phyloP scores from a whole-genome alignment of 1,140 invertebrate genomes.

The Pomacea maculata region DNA sequence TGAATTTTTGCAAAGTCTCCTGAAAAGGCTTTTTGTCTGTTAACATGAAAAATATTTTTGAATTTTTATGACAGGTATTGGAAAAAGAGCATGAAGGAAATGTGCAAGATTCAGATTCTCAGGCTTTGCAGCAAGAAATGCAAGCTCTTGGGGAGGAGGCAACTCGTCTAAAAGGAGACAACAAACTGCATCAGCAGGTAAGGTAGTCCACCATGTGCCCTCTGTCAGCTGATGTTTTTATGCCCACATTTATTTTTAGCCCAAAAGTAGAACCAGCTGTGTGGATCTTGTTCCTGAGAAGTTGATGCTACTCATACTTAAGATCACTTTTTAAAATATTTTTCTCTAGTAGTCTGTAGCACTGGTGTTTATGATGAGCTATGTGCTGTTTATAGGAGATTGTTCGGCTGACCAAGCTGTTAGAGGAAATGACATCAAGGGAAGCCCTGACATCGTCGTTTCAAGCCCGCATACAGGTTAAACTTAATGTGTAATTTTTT shows the following conservation, averaged over 20 bases:
- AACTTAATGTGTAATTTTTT: background rate
- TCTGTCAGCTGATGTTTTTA: too few relatives aligned
- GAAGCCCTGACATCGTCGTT: slow-evolving; percentile 37
- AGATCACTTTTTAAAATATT: too few relatives aligned
- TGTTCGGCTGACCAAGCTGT: slow-evolving; percentile 42
- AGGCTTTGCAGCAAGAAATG: slow-evolving; percentile 37
- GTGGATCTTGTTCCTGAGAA: too few relatives aligned
- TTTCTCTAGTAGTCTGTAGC: too few relatives aligned
- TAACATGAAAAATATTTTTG: background rate
- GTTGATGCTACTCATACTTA: too few relatives aligned
- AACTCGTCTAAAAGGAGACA: slow-evolving; percentile 1
- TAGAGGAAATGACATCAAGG: slow-evolving; percentile 39
- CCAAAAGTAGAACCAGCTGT: too few relatives aligned
- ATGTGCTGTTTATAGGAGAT: slow-evolving; percentile 23
- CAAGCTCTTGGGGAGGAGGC: slow-evolving; percentile 20
- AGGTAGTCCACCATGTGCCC: too few relatives aligned
- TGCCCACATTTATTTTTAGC: too few relatives aligned
- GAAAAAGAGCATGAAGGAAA: slow-evolving; percentile 75
- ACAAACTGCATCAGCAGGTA: slow-evolving; percentile 15
- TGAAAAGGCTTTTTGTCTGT: too few relatives aligned
- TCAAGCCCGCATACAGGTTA: slow-evolving; percentile 47
- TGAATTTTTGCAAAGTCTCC: too few relatives aligned
- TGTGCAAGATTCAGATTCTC: slow-evolving; percentile 23
- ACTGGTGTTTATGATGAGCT: too few relatives aligned
- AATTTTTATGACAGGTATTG: slow-evolving; percentile 65